Evolutionary conservation across 1,140 invertebrate genomes (phyloP), one percentile per base, ranked within the genome.

Genomic region (Oreohelix idahoensis): DNA sequence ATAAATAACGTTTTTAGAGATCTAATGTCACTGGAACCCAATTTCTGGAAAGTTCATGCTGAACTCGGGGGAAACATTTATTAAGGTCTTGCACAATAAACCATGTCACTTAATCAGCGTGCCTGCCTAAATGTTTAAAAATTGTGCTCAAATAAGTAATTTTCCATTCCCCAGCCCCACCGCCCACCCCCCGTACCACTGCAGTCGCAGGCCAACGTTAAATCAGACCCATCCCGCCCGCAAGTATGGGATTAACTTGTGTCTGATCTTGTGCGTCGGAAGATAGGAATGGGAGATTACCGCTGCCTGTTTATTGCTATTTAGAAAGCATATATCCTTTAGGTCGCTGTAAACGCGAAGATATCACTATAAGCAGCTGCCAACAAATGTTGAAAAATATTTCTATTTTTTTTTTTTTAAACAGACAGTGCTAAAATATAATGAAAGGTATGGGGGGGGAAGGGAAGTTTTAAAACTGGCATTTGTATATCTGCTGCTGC

Each of bases 281-380:
- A 63, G 53, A 63, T 78, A 39, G n/a, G 51, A 38, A 63, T 63
- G 76, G 36, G n/a, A 63, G 76, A 38, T 53, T 79, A 35, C 29
- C 17, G 1, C 17, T 36, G 39, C 20, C 26, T 5, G 20, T 17
- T 49, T 49, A 32, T 51, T 51, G 8, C 42, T 8, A 42, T n/a
- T 29, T n/a, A 76, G 39, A 36, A 2, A 29, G 38, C 23, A 69
- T 29, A 53, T 32, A 66, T 32, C 10, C 79, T 39, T 58, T 53
- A 36, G 66, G n/a, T 1, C 29, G 38, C 29, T 63, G 42, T 53
- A 35, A 36, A 69, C 32, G 45, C 39, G 39, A 17, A 36, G 17
- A 79, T 49, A 49, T 49, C 45, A 8, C 8, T 17, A 49, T 49
- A 49, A 49, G 45, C 45, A 49, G 45, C 17, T 49, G 45, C 45